Base-by-base conservation (phyloP, 2,113 vertebrate species). In the Pseudorasbora parva region DNA sequence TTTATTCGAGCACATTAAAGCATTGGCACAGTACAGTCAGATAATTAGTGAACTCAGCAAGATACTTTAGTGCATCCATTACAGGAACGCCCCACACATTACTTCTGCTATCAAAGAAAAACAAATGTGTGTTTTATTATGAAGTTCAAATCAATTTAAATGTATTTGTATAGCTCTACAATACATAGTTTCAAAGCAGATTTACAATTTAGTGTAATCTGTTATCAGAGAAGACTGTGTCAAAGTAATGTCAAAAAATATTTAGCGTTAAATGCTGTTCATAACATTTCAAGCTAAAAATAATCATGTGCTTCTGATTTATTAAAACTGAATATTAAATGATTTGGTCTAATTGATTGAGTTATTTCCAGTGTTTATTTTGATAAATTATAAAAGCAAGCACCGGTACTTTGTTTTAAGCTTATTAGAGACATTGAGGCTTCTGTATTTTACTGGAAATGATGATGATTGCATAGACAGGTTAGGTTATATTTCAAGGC, bases 1-100 rank as follows among this genome's bases (percentile, higher is more conserved):
- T 81, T 77, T 77, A 85, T 81, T 54, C 30, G 69, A 60, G 47
- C 62, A n/a, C 69, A 49, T 82, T 41, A 80, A 78, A 57, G 43
- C n/a, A 57, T 71, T 54, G 56, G 25, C 47, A 66, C 8, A 19
- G 8, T 74, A 45, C n/a, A 62, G 30, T n/a, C 43, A 81, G 72
- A 68, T 83, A 83, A 86, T 75, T 80, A 66, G 8, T 57, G 68
- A n/a, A 45, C 23, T 27, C 60, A 19, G 17, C 11, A 69, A 79
- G n/a, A 69, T 37, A 43, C n/a, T 43, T 21, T 3, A 7, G 45
- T 21, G 66, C 47, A 81, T 51, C 23, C 43, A 75, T 80, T 80
- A 59, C 21, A 76, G 59, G 8, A 76, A 37, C 57, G 57, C 68
- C 56, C 68, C 41, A 0, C 41, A 71, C 37, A 72, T 49, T 72